Conservation (phyloP, 2,888 invertebrate species). For the Rhogogaster chlorosoma region DNA sequence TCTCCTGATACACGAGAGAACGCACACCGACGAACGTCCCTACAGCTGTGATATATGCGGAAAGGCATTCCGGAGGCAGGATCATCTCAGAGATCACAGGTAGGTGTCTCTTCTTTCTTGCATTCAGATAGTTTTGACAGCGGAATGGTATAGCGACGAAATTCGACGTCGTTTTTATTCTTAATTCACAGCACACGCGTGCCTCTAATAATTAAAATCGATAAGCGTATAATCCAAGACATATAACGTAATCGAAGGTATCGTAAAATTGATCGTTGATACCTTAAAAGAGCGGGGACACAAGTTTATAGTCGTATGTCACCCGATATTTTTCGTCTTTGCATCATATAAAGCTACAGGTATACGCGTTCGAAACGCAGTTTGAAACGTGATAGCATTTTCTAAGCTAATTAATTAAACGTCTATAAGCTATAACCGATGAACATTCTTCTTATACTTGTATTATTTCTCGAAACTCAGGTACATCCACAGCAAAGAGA, state of each 20-base stretch:
- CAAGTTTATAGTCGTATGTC: not conserved
- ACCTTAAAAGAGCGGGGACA: not conserved
- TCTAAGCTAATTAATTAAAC: not conserved
- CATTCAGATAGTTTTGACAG: not conserved
- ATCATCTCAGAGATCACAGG: conserved; percentile 96
- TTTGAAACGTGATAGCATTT: not conserved
- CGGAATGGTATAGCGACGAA: not conserved
- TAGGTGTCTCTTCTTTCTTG: conserved; percentile 77
- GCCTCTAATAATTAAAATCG: conserved; percentile 10
- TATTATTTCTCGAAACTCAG: conserved; percentile 78
- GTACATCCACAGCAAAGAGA: conserved; percentile 99
- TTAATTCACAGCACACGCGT: not conserved
- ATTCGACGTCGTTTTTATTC: not conserved
- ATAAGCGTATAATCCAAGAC: conserved; percentile 4
- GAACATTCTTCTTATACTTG: conserved; percentile 60
- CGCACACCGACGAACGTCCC: conserved; percentile 98
- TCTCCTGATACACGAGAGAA: conserved; percentile 97
- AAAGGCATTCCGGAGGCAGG: conserved; percentile 98
- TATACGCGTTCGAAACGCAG: not conserved
- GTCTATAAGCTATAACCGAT: not conserved
- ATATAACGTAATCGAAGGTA: not conserved
- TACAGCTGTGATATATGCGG: conserved; percentile 99
- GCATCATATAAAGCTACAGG: conserved; percentile 1
- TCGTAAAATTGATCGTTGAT: conserved; percentile 31
- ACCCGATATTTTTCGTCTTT: conserved; percentile 17